Evolutionary conservation across 92 coral and sea anemone species (phyloP).

Genomic region (Galaxea fascicularis): DNA sequence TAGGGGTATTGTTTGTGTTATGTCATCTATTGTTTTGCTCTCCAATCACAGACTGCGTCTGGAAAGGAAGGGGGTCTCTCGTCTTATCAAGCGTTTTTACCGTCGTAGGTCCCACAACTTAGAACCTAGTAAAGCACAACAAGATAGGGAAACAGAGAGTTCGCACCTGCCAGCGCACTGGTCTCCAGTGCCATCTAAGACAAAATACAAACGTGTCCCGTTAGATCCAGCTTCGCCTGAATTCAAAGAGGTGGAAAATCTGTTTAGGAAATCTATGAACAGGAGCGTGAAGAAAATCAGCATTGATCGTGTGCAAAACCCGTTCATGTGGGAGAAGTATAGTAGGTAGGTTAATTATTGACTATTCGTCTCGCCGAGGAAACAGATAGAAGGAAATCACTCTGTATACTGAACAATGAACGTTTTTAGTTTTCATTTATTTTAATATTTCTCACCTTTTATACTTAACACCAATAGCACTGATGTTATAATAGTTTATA

Average conservation of each 20-base stretch:
- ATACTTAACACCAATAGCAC: too few species aligned
- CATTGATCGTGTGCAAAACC: slow-evolving; percentile 71
- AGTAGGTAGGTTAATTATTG: slow-evolving; percentile 46
- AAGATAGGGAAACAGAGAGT: background rate
- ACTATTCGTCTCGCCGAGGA: background rate
- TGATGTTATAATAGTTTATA: too few species aligned
- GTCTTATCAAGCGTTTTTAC: too few species aligned
- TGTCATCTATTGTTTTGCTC: too few species aligned
- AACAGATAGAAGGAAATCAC: too few species aligned
- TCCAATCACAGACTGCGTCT: too few species aligned
- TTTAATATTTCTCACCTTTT: too few species aligned
- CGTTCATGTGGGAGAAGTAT: slow-evolving; percentile 77
- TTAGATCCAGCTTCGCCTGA: slow-evolving; percentile 18
- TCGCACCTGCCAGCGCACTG: slow-evolving; percentile 5
- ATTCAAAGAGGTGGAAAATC: slow-evolving; percentile 44
- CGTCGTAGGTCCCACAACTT: background rate
- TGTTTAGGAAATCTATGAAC: slow-evolving; percentile 36
- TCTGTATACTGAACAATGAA: too few species aligned
- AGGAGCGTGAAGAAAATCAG: slow-evolving; percentile 18
- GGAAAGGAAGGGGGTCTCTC: too few species aligned
- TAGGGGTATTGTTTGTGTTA: too few species aligned
- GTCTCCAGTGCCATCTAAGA: slow-evolving; percentile 12
- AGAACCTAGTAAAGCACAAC: too few species aligned
- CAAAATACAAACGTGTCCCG: slow-evolving; percentile 12
- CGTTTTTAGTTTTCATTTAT: too few species aligned